These are phyloP conservation scores for Venturia canescens DNA, from an alignment of 1,140 invertebrate species.

Conservation along the genomic window DNA sequence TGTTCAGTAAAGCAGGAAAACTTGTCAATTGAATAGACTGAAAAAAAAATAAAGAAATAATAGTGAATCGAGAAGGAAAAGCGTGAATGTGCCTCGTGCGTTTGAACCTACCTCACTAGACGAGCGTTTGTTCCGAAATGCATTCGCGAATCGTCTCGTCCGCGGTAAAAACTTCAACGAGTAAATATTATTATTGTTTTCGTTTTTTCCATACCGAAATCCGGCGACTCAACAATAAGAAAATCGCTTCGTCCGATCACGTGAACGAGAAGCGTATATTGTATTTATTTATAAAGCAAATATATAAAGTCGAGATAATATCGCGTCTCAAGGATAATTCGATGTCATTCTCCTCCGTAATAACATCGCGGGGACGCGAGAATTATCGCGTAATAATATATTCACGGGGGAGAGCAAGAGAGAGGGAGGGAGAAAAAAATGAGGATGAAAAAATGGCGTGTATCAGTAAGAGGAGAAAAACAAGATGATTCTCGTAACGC, in stretches of 20 bases:
- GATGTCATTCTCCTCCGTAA: slow-evolving; percentile 16
- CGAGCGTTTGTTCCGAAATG: no score
- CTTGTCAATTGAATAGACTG: no score
- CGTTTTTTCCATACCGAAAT: no score
- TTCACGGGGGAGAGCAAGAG: neutral
- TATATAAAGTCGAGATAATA: neutral
- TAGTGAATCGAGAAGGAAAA: no score
- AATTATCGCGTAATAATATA: slow-evolving; percentile 15
- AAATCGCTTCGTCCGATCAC: no score
- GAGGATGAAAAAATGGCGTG: neutral
- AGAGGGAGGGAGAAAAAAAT: neutral
- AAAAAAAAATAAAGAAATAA: no score
- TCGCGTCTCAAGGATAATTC: slow-evolving; percentile 14
- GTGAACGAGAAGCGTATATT: neutral
- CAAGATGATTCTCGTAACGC: slow-evolving; percentile 2
- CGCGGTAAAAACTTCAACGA: no score
- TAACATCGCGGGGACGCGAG: neutral
- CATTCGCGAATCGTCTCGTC: no score
- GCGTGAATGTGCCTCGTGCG: no score
- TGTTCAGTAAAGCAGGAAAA: no score
- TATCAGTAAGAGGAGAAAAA: neutral
- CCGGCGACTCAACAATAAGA: neutral
- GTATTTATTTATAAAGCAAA: slow-evolving; percentile 6
- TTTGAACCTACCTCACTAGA: no score
- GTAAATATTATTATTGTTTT: neutral